Base-by-base conservation (phyloP, 2,888 invertebrate genomes). In the Dugesia japonica region DNA sequence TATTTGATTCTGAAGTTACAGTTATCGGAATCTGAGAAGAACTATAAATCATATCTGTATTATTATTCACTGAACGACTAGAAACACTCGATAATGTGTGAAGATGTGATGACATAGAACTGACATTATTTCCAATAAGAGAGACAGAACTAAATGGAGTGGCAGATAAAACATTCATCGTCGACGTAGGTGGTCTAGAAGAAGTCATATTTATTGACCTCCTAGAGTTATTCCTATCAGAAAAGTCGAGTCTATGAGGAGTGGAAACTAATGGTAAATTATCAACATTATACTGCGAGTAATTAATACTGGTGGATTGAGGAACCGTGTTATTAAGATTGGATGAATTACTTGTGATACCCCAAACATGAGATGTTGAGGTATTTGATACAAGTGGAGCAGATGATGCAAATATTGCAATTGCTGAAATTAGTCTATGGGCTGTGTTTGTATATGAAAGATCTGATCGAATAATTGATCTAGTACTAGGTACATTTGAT, bases 1-100 rank as follows among this genome's bases (percentile, higher is more conserved):
- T 56, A 20, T n/a, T 23, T 4, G 56, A 56, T 23, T 56, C 56
- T 56, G 56, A 56, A n/a, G 56, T n/a, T 56, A 23, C n/a, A 13
- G 56, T 9, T 7, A 20, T 56, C 17, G 56, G 56, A 56, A 56
- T 56, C 17, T 56, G 56, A 56, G 56, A 56, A n/a, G 4, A 13
- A 56, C 56, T 56, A n/a, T 56, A 56, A 23, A 56, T 56, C 56
- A 56, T 56, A n/a, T 56, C 56, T 56, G 56, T 56, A 23, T 56
- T 56, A 56, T n/a, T 56, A 56, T 56, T 56, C 4, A 56, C 20
- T 56, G 56, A 56, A 9, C 56, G 56, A 7, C 7, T n/a, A 38
- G 38, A 13, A 13, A 23, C 7, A 56, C 23, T 56, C 7, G 56
- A 7, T 23, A 56, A 7, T 23, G 56, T 20, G 17, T 56, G 56